Evolutionary conservation across 2,797 vertebrate genomes (phyloP).

Genomic region (Chiroxiphia lanceolata): DNA sequence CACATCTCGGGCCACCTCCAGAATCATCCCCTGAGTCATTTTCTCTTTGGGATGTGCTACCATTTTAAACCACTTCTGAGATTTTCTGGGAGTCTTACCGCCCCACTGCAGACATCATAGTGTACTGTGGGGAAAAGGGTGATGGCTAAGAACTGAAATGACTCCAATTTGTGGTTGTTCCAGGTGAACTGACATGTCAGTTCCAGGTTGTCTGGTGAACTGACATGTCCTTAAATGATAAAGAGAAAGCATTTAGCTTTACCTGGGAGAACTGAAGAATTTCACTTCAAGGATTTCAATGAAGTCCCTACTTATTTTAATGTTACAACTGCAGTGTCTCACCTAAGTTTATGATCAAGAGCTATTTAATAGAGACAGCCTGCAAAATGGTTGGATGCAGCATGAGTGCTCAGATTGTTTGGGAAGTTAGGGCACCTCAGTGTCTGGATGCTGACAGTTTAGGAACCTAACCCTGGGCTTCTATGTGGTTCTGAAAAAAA

Average conservation of each 20-base stretch:
- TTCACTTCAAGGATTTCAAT: background rate
- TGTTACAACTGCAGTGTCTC: background rate
- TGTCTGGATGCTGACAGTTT: background rate
- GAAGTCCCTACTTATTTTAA: background rate
- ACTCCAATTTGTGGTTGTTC: background rate
- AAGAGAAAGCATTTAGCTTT: background rate
- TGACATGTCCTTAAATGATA: background rate
- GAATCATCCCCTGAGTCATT: background rate
- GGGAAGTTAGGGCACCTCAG: background rate
- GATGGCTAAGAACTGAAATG: background rate
- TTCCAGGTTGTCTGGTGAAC: background rate
- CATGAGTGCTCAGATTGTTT: rapidly evolving
- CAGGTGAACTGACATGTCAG: too few relatives aligned
- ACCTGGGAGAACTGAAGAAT: background rate
- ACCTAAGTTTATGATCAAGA: background rate
- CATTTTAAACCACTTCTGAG: background rate
- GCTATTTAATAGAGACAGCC: background rate
- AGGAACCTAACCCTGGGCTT: background rate
- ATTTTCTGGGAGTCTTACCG: background rate
- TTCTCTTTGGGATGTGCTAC: background rate
- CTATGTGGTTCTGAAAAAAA: background rate
- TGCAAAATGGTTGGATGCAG: background rate
- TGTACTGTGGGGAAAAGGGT: background rate
- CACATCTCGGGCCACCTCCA: background rate
- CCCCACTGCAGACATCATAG: background rate